phyloP scores from a whole-genome alignment of 2,888 invertebrate genomes.

The Seira musarum region DNA sequence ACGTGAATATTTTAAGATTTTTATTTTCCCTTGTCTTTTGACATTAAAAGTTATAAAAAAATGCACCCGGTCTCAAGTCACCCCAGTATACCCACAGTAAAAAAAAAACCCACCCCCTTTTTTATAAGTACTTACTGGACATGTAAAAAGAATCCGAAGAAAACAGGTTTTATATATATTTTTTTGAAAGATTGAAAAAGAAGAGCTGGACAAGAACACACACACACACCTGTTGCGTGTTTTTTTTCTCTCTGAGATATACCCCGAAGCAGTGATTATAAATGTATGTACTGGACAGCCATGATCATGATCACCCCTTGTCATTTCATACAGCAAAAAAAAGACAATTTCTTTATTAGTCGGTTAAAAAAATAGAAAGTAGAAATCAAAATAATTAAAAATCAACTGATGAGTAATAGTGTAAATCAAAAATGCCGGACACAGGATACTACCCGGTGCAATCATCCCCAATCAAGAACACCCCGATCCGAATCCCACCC shows the following conservation, averaged over 20 bases:
- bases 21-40: too few species aligned
- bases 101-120: background rate
- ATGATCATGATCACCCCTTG: background rate
- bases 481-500: slow-evolving; percentile 44
- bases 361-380: background rate
- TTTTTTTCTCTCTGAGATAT: background rate
- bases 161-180: background rate
- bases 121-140: background rate
- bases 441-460: background rate
- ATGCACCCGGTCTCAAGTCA: slow-evolving; percentile 11
- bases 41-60: too few species aligned
- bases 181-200: too few species aligned
- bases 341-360: background rate
- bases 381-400: too few species aligned
- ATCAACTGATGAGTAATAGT: background rate
- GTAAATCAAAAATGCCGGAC: slow-evolving; percentile 36
- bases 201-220: background rate
- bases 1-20: too few species aligned
- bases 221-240: slow-evolving; percentile 40
- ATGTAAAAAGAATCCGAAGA: background rate
- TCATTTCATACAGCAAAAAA: background rate
- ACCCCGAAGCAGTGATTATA: background rate
- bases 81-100: background rate
- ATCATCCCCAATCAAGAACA: slow-evolving; percentile 29
- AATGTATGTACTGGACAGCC: too few species aligned